Percentiles rank a stretch among this genome's conserved stretches.
Evolutionary conservation across 2,113 vertebrate species (phyloP).

Genomic region (Sturnira hondurensis): DNA sequence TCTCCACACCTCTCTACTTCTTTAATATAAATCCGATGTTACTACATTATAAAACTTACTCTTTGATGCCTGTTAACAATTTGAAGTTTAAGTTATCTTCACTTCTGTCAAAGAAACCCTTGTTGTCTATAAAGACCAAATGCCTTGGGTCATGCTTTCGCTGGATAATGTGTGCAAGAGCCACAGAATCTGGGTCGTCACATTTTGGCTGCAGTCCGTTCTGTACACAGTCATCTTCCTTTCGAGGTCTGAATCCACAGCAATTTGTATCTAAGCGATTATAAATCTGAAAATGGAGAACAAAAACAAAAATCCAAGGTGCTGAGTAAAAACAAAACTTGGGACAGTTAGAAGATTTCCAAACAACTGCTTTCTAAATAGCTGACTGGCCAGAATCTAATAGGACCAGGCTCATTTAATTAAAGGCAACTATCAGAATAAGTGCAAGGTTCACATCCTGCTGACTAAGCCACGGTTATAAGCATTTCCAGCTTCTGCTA

Average conservation of each 20-base stretch:
- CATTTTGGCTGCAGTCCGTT: constrained; percentile 83
- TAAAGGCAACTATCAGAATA: constrained; percentile 46
- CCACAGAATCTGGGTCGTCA: constrained; percentile 77
- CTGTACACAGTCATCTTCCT: constrained; percentile 87
- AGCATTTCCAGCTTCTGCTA: constrained; percentile 47
- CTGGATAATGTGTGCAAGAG: constrained; percentile 88
- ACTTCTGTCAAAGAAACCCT: constrained; percentile 93
- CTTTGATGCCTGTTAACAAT: constrained; percentile 92
- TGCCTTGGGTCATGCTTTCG: constrained; percentile 84
- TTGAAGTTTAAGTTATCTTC: constrained; percentile 96
- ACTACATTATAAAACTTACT: constrained; percentile 85
- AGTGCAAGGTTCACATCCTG: constrained; percentile 35
- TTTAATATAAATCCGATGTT: not conserved
- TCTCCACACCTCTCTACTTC: not conserved
- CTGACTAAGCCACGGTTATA: constrained; percentile 33
- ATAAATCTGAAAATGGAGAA: constrained; percentile 87
- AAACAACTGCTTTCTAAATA: constrained; percentile 25
- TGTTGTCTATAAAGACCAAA: constrained; percentile 91
- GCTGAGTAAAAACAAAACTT: constrained; percentile 41
- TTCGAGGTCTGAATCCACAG: constrained; percentile 94
- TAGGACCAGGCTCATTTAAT: constrained; percentile 7
- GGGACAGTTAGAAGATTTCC: constrained; percentile 16
- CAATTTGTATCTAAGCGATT: constrained; percentile 92
- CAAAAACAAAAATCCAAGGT: constrained; percentile 57
- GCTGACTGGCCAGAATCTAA: constrained; percentile 26